Evolutionary conservation across 30 jellyfish, hydroid and myxozoan genomes (phyloP).

Genomic region (Aurelia aurita): DNA sequence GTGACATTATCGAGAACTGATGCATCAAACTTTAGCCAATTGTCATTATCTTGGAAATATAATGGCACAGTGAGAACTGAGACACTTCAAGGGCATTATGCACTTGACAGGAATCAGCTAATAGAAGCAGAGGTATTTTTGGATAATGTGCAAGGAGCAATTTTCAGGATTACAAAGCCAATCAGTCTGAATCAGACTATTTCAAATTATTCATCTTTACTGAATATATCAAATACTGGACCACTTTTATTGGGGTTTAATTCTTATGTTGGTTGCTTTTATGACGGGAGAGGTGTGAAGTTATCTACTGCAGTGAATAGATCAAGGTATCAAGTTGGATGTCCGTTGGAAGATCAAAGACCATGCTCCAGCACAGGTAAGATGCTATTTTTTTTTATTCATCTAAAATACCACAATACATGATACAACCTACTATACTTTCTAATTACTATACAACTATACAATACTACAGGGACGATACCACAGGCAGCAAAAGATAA

Average conservation of each 20-base stretch:
- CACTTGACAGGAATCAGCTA: conserved; percentile 54
- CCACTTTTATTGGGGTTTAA: conserved; percentile 32
- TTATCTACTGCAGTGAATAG: conserved; percentile 23
- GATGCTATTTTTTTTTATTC: not conserved
- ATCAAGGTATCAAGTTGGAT: not conserved
- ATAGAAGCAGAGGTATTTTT: conserved; percentile 21
- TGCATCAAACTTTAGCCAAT: conserved; percentile 15
- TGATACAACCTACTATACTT: too few species aligned
- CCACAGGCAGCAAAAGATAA: too few species aligned
- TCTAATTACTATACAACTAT: too few species aligned
- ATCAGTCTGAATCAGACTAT: conserved; percentile 22
- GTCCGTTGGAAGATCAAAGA: conserved; percentile 66
- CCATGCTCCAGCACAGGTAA: conserved; percentile 51
- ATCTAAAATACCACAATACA: not conserved
- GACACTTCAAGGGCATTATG: not conserved
- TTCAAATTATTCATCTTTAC: not conserved
- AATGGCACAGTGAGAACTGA: not conserved
- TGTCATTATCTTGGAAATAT: conserved; percentile 40
- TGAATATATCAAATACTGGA: conserved; percentile 25
- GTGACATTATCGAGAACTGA: conserved; percentile 30
- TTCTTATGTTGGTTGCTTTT: conserved; percentile 56
- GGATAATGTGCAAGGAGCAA: not conserved
- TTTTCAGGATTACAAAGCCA: conserved; percentile 32
- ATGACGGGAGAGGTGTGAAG: conserved; percentile 47
- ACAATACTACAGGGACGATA: too few species aligned